Evolutionary conservation across 2,888 invertebrate species (phyloP), one percentile per base, ranked within the genome.

Genomic region (Epinotia brunnichana): DNA sequence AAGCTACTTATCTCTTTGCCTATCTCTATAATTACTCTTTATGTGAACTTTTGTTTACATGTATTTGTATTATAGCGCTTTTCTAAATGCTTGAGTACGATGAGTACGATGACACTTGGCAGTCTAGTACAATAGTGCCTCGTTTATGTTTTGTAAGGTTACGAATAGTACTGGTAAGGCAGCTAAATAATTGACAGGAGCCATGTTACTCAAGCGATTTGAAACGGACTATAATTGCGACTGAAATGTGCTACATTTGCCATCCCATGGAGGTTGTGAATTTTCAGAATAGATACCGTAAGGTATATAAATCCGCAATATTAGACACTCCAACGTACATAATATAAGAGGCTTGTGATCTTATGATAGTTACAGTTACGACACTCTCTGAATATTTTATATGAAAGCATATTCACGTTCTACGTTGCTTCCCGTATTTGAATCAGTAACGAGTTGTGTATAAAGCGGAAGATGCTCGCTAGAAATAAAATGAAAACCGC

Each of bases 231-330:
- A 39, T 29, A 59, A 66, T 69, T 62, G 39, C 62, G 72, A 71
- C 69, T 74, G 74, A 74, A 67, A 64, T 51, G 41, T 61, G 41
- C 74, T 74, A 74, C 69, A 76, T 60, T 74, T 76, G 73, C 80
- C 80, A 79, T 78, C 77, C 78, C 74, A 70, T 64, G 69, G 70
- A 76, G 79, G 80, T 80, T 80, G 80, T 80, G 80, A 80, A 60
- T 73, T 72, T 73, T 73, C 75, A 66, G 35, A 76, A 74, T 67
- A 72, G 69, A 68, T 69, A 44, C 41, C 63, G 19, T 63, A 51
- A 51, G 7, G 11, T 19, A 9, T 21, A 24, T 41, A 24, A 39
- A 41, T 39, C n/a, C 66, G 21, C 10, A 41, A 41, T 39, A 54
- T 19, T 51, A 63, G 11, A 11, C n/a, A 51, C 24, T 29, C 4